These are phyloP conservation scores for Tethya wilhelma DNA, from an alignment of 37 sponge, comb jelly and placozoan species.

Conservation along the genomic window DNA sequence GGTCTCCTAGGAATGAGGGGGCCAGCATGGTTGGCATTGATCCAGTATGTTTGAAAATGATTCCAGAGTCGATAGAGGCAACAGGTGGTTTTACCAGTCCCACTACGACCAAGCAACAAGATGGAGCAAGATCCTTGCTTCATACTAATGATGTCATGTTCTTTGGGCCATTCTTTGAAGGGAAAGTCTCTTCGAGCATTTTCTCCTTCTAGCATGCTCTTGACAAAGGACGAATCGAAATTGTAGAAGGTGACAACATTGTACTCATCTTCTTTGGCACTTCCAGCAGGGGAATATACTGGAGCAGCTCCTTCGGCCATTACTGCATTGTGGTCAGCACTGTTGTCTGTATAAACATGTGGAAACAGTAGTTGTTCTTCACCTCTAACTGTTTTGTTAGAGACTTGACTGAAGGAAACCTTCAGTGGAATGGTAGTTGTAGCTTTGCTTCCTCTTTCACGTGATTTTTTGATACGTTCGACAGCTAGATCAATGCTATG, in stretches of 20 bases:
- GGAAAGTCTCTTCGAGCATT: conserved; percentile 56
- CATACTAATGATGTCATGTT: conserved; percentile 78
- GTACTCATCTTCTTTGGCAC: conserved; percentile 53
- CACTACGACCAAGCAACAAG: conserved; percentile 82
- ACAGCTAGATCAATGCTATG: conserved; percentile 45
- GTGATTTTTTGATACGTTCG: conserved; percentile 32
- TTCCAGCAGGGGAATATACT: conserved; percentile 36
- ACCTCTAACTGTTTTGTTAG: background rate
- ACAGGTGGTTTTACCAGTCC: conserved; percentile 88
- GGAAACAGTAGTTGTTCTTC: conserved; percentile 1
- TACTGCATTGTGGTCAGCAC: background rate
- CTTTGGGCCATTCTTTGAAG: conserved; percentile 69
- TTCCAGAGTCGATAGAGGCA: conserved; percentile 83
- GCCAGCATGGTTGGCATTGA: background rate
- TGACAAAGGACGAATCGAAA: conserved; percentile 40
- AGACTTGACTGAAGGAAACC: background rate
- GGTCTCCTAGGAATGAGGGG: conserved; percentile 18
- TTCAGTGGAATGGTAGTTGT: background rate
- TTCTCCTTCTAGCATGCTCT: conserved; percentile 36
- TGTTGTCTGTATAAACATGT: background rate
- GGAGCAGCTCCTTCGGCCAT: background rate
- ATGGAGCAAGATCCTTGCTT: conserved; percentile 26
- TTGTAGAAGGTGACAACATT: conserved; percentile 66
- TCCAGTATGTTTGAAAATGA: conserved; percentile 67
- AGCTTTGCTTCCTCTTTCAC: conserved; percentile 18